Base-by-base conservation (phyloP, 2,888 invertebrate species). In the Trachelus troglodyta region DNA sequence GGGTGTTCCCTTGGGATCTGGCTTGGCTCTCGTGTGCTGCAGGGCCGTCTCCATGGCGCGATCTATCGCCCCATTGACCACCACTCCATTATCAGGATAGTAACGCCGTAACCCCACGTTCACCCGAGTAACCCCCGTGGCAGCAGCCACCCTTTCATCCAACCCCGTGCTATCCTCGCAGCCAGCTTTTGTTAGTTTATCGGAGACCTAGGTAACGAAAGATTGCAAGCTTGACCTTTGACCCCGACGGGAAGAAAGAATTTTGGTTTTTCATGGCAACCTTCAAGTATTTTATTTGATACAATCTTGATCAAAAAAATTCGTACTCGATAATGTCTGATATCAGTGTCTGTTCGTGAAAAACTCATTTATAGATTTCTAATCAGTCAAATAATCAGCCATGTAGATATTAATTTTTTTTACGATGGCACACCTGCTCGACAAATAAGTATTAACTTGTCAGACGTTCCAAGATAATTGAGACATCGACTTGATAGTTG, bases 131-230 rank as follows among this genome's bases (percentile, higher is more conserved):
- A 35, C 69, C 77, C 76, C 79, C 75, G 75, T 80, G 73, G 34
- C 78, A 35, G 74, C 69, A 69, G 77, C 77, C 71, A 73, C 79
- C 79, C 75, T 75, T 71, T 76, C 74, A 74, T 77, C 75, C 71
- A 2, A 77, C 81, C 81, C 74, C 81, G 75, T 79, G 76, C 79
- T 79, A 77, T 79, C 74, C 76, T 76, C 79, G 87, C 91, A 92
- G 86, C 90, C 91, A 92, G 92, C 93, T 89, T 92, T 91, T 82
- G 89, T 89, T 84, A 85, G 85, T 86, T 88, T 88, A 87, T 89
- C 88, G 84, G 85, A 76, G 69, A 79, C 77, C 76, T 68, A 71
- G 76, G 76, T 79, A 75, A 69, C 74, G 79, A 83, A 81, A 84
- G 79, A 84, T 82, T 80, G 79, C 77, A 69, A 40, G 80, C 71